Evolutionary conservation across 2,888 invertebrate species (phyloP), one percentile per base, ranked within the genome.

Genomic region (Platypus cylindrus): DNA sequence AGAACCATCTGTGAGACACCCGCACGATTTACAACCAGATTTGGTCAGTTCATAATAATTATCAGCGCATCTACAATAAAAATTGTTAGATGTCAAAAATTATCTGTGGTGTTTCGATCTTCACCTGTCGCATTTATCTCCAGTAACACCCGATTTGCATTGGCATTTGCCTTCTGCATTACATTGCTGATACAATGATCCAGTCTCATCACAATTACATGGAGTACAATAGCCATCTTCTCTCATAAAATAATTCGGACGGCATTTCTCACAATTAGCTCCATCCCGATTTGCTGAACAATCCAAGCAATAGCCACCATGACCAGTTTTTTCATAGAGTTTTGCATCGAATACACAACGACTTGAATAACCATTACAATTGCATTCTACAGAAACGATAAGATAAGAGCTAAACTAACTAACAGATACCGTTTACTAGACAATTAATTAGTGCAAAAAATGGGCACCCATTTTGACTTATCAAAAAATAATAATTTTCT

Each of bases 271-370:
- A 58, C 98, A 98, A 64, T 97, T 90, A 5, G 93, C 76, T 0
- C 97, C 97, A 49, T 84, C 91, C 1, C 97, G 75, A 66, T 95
- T 91, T 37, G 89, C 90, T 1, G 76, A 72, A 55, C 98, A 98
- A 54, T 95, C 90, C 38, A 84, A 65, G 55, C 98, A 98, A 53
- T 94, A 91, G 2, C 98, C 98, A 17, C 98, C 98, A 56, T 93
- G 91, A 0, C 97, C 95, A 0, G 91, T 93, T 45, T 70, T 60
- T 47, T 84, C 80, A 62, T 85, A 98, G 25, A 97, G 68, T 35
- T 86, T 81, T 53, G 81, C 78, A 66, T 99, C 95, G 67, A 97
- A 99, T 68, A 76, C 87, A 60, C 98, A 98, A 41, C 86, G 78
- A 53, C 85, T 80, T 9, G 97, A 89, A 58, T 84, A 85, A 0